Evolutionary conservation across 1,140 invertebrate species (phyloP).

Genomic region (Cotesia vestalis): DNA sequence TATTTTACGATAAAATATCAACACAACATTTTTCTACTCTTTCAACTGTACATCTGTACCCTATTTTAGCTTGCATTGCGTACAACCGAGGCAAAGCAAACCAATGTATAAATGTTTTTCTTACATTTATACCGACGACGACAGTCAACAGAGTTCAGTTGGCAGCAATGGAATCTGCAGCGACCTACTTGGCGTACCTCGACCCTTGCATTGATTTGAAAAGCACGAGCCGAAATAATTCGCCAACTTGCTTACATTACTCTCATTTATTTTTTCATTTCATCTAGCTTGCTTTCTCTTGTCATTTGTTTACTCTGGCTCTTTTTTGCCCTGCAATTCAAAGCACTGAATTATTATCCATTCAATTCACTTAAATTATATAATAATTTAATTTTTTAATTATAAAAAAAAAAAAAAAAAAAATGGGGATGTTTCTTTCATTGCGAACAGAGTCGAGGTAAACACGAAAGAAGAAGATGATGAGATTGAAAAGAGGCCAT

Average conservation of each 20-base stretch:
- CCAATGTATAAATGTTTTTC: too few species aligned
- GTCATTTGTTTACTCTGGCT: neutral
- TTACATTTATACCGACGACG: neutral
- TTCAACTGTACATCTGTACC: too few species aligned
- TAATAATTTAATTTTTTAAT: neutral
- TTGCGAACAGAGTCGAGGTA: neutral
- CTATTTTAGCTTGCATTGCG: too few species aligned
- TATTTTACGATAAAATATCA: too few species aligned
- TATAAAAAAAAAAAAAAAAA: too few species aligned
- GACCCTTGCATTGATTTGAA: slow-evolving; percentile 63
- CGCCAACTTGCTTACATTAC: slow-evolving; percentile 7
- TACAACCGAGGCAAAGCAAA: too few species aligned
- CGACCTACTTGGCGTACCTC: slow-evolving; percentile 65
- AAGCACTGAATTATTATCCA: neutral
- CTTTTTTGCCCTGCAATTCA: neutral
- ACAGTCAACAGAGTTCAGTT: slow-evolving; percentile 41
- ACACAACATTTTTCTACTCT: too few species aligned
- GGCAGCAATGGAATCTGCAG: slow-evolving; percentile 59
- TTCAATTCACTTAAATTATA: neutral
- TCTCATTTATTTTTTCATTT: slow-evolving; percentile 3
- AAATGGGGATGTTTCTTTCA: too few species aligned
- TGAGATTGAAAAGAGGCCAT: neutral
- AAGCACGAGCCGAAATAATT: slow-evolving; percentile 55
- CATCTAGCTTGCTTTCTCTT: neutral
- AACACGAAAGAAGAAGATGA: neutral